These are phyloP conservation scores for Sialis fuliginosa DNA, from an alignment of 2,888 invertebrate species.

Conservation along the genomic window DNA sequence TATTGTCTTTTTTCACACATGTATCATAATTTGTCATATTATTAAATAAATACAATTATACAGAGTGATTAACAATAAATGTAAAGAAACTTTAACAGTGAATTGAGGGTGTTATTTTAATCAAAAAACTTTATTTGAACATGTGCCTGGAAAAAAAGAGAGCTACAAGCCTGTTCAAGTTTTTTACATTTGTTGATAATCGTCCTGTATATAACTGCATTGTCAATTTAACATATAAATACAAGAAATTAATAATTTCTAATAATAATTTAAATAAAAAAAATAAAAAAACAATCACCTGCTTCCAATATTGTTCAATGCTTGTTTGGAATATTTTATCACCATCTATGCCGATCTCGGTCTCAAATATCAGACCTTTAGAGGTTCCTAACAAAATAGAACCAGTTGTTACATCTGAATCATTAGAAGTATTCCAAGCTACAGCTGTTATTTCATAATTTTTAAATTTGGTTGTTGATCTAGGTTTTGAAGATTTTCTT, in stretches of 20 bases:
- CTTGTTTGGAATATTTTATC: slow-evolving; percentile 66
- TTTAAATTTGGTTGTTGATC: slow-evolving; percentile 42
- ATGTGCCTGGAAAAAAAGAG: too few relatives aligned
- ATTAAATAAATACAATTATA: too few relatives aligned
- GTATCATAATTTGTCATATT: too few relatives aligned
- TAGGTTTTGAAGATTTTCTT: slow-evolving; percentile 55
- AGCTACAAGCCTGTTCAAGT: too few relatives aligned
- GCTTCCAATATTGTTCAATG: slow-evolving; percentile 66
- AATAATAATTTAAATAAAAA: slow-evolving; percentile 9
- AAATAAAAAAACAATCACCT: slow-evolving; percentile 34
- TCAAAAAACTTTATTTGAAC: too few relatives aligned
- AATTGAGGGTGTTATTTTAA: too few relatives aligned
- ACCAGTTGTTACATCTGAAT: slow-evolving; percentile 52
- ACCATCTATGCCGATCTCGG: slow-evolving; percentile 64
- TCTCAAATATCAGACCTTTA: slow-evolving; percentile 79
- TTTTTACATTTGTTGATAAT: too few relatives aligned
- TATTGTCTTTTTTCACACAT: too few relatives aligned
- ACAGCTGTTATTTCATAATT: slow-evolving; percentile 80
- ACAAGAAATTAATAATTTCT: slow-evolving; percentile 2
- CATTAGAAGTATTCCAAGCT: slow-evolving; percentile 69
- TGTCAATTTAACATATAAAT: slow-evolving; percentile 2
- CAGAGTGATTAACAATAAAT: too few relatives aligned
- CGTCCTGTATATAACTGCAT: slow-evolving; percentile 9
- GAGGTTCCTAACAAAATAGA: slow-evolving; percentile 79
- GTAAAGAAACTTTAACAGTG: too few relatives aligned